phyloP scores from a whole-genome alignment of 1,140 invertebrate species.

The Formica selysi region DNA sequence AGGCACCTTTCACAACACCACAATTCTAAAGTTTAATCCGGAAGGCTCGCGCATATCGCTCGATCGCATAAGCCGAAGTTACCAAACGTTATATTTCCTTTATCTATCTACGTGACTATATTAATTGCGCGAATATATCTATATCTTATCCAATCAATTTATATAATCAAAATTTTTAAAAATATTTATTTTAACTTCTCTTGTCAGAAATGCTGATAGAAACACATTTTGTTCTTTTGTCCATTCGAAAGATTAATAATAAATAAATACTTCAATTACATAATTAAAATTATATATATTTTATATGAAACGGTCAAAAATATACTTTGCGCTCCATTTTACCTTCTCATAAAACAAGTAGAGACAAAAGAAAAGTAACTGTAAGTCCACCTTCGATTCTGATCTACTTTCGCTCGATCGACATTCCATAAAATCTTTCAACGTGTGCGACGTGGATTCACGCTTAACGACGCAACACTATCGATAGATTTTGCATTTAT shows the following conservation, averaged over 20 bases:
- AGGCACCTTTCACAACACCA: slow-evolving; percentile 89
- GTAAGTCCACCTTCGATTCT: background rate
- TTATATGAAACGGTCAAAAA: too few species aligned
- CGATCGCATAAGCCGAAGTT: slow-evolving; percentile 33
- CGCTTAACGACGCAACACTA: slow-evolving; percentile 10
- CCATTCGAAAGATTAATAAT: too few species aligned
- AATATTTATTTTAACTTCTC: too few species aligned
- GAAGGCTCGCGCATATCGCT: slow-evolving; percentile 34
- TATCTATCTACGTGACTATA: too few species aligned
- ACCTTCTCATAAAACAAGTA: background rate
- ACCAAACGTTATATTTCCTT: background rate
- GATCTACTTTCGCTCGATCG: slow-evolving; percentile 34
- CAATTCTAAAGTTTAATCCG: slow-evolving; percentile 75
- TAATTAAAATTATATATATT: too few species aligned
- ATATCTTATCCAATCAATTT: too few species aligned
- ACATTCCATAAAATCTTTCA: slow-evolving; percentile 23
- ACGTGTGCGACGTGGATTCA: background rate
- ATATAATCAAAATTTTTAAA: too few species aligned
- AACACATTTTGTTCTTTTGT: too few species aligned
- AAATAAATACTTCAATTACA: too few species aligned
- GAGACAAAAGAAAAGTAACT: background rate
- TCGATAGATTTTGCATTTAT: slow-evolving; percentile 46
- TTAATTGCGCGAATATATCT: too few species aligned
- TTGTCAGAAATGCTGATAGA: too few species aligned
- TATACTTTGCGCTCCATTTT: background rate